These are phyloP conservation scores for Ctenodactylus gundi DNA, from an alignment of 2,113 vertebrate species.

Conservation along the genomic window DNA sequence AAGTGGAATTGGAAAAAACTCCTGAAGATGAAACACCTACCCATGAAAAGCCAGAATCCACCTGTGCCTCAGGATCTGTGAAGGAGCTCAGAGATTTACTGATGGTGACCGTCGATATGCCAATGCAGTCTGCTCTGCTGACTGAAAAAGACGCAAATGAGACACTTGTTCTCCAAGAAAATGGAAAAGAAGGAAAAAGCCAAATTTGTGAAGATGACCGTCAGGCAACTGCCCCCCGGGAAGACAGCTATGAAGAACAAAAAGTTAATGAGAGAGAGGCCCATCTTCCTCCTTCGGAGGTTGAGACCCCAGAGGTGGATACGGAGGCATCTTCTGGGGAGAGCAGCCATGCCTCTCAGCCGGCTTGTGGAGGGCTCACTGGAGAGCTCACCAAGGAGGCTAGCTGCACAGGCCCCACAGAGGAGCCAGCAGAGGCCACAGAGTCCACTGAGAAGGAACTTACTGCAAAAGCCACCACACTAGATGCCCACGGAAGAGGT, in stretches of 20 bases:
- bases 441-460: not conserved
- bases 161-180: conserved; percentile 59
- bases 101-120: conserved; percentile 64
- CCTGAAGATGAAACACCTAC: not conserved
- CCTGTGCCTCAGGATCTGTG: conserved; percentile 67
- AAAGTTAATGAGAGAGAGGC: not conserved
- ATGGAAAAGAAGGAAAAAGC: not conserved
- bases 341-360: not conserved
- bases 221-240: not conserved
- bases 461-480: not conserved
- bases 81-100: conserved; percentile 82
- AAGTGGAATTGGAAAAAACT: not conserved
- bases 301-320: not conserved
- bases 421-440: not conserved
- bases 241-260: not conserved
- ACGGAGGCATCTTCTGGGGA: not conserved
- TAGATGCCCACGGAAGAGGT: not conserved
- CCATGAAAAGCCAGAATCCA: not conserved
- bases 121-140: conserved; percentile 47
- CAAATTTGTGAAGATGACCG: not conserved
- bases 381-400: not conserved
- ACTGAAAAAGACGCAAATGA: conserved; percentile 22
- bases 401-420: not conserved
- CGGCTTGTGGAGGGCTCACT: conserved; percentile 10
- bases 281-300: not conserved